Base-by-base conservation (phyloP, 2,113 vertebrate genomes). In the Tragelaphus buxtoni region DNA sequence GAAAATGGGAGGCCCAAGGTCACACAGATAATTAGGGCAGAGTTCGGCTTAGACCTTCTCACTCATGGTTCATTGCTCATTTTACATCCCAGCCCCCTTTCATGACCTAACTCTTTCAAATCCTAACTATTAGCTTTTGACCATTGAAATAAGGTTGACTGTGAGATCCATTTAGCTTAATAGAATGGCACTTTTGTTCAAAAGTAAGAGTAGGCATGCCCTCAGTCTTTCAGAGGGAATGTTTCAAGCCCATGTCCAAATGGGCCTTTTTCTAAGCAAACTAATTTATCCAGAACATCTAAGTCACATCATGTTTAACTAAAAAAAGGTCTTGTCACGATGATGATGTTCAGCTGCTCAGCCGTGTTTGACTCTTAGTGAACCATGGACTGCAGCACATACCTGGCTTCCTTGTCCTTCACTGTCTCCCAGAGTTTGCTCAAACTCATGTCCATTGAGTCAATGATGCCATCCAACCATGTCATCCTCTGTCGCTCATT, bases 251-350 rank as follows among this genome's bases (percentile, higher is more conserved):
- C 56, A 72, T 72, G 80, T 97, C 80, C 84, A 95, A 82, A 74
- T 90, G 81, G 74, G 87, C 81, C 61, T 63, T 88, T 97, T 94
- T 85, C 77, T 92, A 87, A 96, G 84, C 81, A 87, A 96, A 94
- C 12, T 90, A 93, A 85, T 94, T 95, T 96, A 92, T 74, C 69
- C 39, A 82, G 53, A 92, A 91, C 81, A 95, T 79, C 90, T 69
- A 92, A 95, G 51, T 81, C 60, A 95, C 49, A 61, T 89, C 56
- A 80, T 93, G 39, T 90, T 95, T 91, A 93, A 90, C 80, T 58
- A 65, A 47, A 63, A 87, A 72, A 82, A 35, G 72, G 10, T 87
- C 42, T 95, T 91, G 85, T 92, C 56, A 12, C 32, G 24, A 74
- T 74, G 35, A 24, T 42, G 11, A 0, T 72, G 65, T 74, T 74